Evolutionary conservation across 2,113 vertebrate species (phyloP).

Genomic region (Clinocottus analis): DNA sequence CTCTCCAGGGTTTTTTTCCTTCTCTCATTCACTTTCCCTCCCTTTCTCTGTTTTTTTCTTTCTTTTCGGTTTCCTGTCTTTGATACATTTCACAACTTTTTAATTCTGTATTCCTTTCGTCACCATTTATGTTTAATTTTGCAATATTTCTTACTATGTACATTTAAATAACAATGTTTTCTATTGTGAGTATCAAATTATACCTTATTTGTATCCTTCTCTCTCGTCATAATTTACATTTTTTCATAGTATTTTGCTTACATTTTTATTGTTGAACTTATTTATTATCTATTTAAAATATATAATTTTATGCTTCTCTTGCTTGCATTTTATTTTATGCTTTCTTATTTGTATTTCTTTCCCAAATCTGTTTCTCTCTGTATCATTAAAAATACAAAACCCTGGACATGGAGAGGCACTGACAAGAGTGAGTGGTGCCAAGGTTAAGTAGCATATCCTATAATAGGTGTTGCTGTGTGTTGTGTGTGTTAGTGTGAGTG

Average conservation of each 20-base stretch:
- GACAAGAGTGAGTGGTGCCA: slow-evolving; percentile 69
- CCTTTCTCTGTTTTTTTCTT: neutral
- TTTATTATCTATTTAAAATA: neutral
- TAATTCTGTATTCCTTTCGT: neutral
- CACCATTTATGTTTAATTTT: neutral
- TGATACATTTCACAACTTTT: neutral
- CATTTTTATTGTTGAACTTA: neutral
- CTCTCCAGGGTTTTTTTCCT: slow-evolving; percentile 42
- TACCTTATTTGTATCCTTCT: neutral
- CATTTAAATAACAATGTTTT: neutral
- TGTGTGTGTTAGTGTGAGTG: slow-evolving; percentile 62
- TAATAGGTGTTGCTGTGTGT: slow-evolving; percentile 71
- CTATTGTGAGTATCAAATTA: neutral
- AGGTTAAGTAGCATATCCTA: slow-evolving; percentile 83
- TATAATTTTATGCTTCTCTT: neutral
- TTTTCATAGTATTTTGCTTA: neutral
- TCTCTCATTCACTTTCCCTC: slow-evolving; percentile 26
- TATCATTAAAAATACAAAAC: slow-evolving; percentile 56
- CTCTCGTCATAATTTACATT: neutral
- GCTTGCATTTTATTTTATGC: neutral
- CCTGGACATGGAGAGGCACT: slow-evolving; percentile 52
- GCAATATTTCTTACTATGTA: neutral
- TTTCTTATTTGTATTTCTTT: slow-evolving; percentile 22
- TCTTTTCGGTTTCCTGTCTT: slow-evolving; percentile 31
- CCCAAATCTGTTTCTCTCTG: slow-evolving; percentile 23